These are phyloP conservation scores for Parauchenoglanis ngamensis DNA, from an alignment of 2,797 vertebrate species.

Conservation along the genomic window DNA sequence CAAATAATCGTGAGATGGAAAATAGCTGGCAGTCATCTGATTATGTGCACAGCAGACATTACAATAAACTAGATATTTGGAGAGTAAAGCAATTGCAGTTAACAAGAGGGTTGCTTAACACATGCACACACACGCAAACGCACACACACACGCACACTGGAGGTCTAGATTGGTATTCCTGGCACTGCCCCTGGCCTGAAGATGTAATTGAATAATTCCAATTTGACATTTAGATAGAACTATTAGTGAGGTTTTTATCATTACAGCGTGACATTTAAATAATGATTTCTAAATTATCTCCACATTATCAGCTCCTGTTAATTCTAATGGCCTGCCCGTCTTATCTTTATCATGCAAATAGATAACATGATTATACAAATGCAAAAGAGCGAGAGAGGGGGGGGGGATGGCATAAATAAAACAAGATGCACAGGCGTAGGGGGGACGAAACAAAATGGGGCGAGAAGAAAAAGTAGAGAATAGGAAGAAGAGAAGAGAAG, in stretches of 20 bases:
- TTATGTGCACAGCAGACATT: constrained; percentile 17
- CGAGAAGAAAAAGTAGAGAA: too few species aligned
- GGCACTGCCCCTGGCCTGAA: constrained; percentile 60
- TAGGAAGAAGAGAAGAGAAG: too few species aligned
- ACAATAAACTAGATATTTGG: constrained; percentile 15
- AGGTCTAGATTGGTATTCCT: constrained; percentile 69
- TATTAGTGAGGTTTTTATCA: constrained; percentile 71
- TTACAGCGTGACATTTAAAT: constrained; percentile 78
- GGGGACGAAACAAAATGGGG: neutral
- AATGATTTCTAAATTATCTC: constrained; percentile 76
- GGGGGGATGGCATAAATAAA: constrained; percentile 13
- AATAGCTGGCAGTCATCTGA: constrained; percentile 4
- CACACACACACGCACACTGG: neutral
- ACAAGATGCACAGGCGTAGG: neutral
- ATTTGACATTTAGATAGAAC: constrained; percentile 78
- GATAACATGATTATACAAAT: constrained; percentile 64
- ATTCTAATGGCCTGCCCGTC: constrained; percentile 61
- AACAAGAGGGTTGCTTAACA: constrained; percentile 28
- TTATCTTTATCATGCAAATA: constrained; percentile 57
- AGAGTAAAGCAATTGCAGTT: constrained; percentile 15
- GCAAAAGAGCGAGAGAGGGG: constrained; percentile 57
- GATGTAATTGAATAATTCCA: constrained; percentile 79
- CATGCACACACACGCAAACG: constrained; percentile 25
- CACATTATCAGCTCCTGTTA: constrained; percentile 71
- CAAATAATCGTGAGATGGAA: neutral